Evolutionary conservation across 2,888 invertebrate species (phyloP).

Genomic region (Ypsolopha scabrella): DNA sequence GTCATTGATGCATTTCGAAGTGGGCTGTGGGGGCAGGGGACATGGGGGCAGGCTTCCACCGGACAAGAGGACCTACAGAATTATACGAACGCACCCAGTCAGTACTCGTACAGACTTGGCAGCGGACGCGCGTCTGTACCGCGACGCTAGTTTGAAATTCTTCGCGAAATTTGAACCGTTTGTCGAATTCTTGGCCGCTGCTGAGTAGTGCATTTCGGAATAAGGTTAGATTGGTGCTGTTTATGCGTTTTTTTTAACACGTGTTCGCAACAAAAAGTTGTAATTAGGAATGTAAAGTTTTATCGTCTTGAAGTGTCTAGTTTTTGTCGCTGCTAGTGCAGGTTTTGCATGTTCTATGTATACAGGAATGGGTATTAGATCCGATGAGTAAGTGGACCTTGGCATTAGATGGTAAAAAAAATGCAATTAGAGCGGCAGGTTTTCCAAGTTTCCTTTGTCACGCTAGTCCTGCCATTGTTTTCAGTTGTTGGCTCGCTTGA

Average conservation of each 20-base stretch:
- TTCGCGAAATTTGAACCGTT: not conserved
- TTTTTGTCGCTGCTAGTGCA: slow-evolving; percentile 40
- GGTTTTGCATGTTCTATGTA: slow-evolving; percentile 42
- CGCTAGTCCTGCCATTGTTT: slow-evolving; percentile 50
- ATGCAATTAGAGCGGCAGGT: slow-evolving; percentile 56
- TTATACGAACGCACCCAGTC: slow-evolving; percentile 14
- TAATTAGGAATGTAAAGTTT: slow-evolving; percentile 33
- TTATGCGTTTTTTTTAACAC: slow-evolving; percentile 24
- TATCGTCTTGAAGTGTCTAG: slow-evolving; percentile 39
- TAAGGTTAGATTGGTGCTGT: slow-evolving; percentile 45
- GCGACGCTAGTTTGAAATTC: slow-evolving; percentile 21
- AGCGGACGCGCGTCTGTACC: slow-evolving; percentile 8
- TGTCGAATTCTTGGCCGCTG: too few species aligned
- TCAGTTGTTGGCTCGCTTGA: slow-evolving; percentile 44
- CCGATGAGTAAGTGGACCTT: slow-evolving; percentile 65
- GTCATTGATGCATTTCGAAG: slow-evolving; percentile 69
- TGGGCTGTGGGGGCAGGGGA: slow-evolving; percentile 40
- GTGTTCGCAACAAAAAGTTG: slow-evolving; percentile 24
- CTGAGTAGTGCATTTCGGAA: slow-evolving; percentile 2
- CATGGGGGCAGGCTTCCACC: slow-evolving; percentile 32
- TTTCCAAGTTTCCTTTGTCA: slow-evolving; percentile 61
- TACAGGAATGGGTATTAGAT: slow-evolving; percentile 57
- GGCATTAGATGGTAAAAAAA: slow-evolving; percentile 63
- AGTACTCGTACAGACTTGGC: slow-evolving; percentile 26
- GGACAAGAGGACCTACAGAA: slow-evolving; percentile 21